phyloP scores from a whole-genome alignment of 2,888 invertebrate genomes.

The Leptinotarsa peninsularis region DNA sequence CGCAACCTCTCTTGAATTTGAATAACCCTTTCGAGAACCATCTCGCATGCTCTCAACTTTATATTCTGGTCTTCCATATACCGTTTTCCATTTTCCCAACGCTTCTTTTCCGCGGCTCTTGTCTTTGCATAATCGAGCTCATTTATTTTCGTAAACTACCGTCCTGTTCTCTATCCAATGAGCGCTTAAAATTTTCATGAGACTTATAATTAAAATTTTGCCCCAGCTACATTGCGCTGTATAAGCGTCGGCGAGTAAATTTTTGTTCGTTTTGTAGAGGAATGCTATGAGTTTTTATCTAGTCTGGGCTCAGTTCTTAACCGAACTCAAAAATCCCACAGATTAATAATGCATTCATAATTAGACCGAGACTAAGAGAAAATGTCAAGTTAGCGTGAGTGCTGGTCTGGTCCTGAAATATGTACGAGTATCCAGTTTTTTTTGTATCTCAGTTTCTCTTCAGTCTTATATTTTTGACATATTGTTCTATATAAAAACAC shows the following conservation, averaged over 20 bases:
- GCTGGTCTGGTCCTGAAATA: no score
- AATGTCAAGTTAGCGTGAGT: no score
- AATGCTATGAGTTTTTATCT: not conserved
- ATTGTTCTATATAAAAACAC: no score
- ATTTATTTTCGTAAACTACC: slow-evolving; percentile 9
- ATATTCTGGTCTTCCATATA: slow-evolving; percentile 9
- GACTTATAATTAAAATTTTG: slow-evolving; percentile 8
- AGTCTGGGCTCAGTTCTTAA: not conserved
- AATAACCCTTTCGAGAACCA: slow-evolving; percentile 25
- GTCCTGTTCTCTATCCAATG: not conserved
- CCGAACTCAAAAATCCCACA: not conserved
- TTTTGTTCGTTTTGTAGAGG: slow-evolving; percentile 10
- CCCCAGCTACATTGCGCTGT: slow-evolving; percentile 8
- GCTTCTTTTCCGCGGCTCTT: not conserved
- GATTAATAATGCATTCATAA: slow-evolving; percentile 5
- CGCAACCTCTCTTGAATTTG: slow-evolving; percentile 24
- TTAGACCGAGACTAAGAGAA: not conserved
- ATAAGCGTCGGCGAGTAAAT: slow-evolving; percentile 1
- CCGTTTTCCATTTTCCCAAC: slow-evolving; percentile 12
- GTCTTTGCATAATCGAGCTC: slow-evolving; percentile 8
- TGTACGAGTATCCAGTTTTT: no score
- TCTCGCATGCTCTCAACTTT: not conserved
- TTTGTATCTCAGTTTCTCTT: no score
- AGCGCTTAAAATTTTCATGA: slow-evolving; percentile 10
- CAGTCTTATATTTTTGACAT: no score